Conservation (phyloP, 2,888 invertebrate species). For the Drosophila rellima region DNA sequence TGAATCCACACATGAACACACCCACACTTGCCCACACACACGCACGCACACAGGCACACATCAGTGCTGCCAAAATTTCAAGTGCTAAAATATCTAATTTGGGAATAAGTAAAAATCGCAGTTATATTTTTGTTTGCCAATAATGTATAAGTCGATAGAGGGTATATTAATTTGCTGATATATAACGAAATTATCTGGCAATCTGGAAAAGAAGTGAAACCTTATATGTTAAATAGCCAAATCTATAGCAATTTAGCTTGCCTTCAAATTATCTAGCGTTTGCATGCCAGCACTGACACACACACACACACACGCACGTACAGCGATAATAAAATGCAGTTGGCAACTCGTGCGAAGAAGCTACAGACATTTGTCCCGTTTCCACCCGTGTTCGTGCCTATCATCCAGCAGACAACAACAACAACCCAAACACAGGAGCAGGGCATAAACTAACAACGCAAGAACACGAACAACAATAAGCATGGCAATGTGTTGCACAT, state of each 20-base stretch:
- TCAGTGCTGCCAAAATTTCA: not conserved
- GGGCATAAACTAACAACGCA: constrained; percentile 45
- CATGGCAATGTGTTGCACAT: constrained; percentile 77
- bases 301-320: constrained; percentile 33
- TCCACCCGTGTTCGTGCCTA: not conserved
- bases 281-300: constrained; percentile 25
- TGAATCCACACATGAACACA: constrained; percentile 42
- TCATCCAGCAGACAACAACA: constrained; percentile 3
- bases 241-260: not conserved
- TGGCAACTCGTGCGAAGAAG: constrained; percentile 52
- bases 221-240: too few relatives aligned
- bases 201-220: not conserved
- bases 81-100: not conserved
- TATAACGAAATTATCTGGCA: not conserved
- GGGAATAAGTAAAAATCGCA: too few relatives aligned
- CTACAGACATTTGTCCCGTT: constrained; percentile 54
- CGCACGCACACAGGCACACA: not conserved
- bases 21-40: constrained; percentile 17
- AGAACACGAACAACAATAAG: constrained; percentile 34
- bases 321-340: constrained; percentile 76
- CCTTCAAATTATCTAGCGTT: not conserved
- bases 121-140: too few relatives aligned
- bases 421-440: constrained; percentile 16
- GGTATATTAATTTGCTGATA: not conserved
- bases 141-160: not conserved